Percentiles rank a stretch among this genome's conserved stretches.
Evolutionary conservation across 2,113 vertebrate genomes (phyloP).

Genomic region (Apaloderma vittatum): DNA sequence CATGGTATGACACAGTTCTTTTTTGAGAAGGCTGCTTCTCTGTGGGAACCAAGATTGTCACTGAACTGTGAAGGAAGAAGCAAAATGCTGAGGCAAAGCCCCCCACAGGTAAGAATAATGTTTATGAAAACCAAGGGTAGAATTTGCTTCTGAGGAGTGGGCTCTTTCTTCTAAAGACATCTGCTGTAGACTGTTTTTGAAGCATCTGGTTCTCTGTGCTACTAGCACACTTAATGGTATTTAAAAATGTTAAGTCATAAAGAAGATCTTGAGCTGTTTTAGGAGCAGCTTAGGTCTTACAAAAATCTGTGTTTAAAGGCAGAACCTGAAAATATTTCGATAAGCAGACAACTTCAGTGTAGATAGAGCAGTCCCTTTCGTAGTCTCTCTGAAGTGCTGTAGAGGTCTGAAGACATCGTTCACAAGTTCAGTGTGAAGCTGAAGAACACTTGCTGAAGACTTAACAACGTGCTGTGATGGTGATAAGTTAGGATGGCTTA

Average conservation of each 20-base stretch:
- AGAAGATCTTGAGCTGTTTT: not conserved
- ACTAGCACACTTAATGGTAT: not conserved
- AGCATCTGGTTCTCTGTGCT: not conserved
- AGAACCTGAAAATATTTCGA: not conserved
- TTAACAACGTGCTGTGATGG: not conserved
- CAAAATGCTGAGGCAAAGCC: not conserved
- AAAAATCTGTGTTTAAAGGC: not conserved
- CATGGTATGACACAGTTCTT: fast-evolving
- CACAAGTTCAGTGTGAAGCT: not conserved
- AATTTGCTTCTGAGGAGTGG: not conserved
- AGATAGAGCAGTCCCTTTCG: not conserved
- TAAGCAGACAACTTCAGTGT: not conserved
- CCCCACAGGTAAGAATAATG: not conserved
- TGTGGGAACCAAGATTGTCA: not conserved
- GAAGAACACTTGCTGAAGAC: conserved; percentile 32
- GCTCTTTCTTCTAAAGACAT: not conserved
- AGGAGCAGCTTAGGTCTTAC: not conserved
- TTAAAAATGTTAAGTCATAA: not conserved
- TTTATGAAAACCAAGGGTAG: not conserved
- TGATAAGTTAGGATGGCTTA: conserved; percentile 29
- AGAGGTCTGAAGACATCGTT: conserved; percentile 21
- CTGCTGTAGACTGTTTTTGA: not conserved
- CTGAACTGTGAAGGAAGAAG: not conserved
- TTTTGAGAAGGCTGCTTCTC: not conserved
- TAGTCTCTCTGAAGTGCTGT: not conserved